Evolutionary conservation across 2,888 invertebrate species (phyloP), one percentile per base, ranked within the genome.

Genomic region (Deilephila porcellus): DNA sequence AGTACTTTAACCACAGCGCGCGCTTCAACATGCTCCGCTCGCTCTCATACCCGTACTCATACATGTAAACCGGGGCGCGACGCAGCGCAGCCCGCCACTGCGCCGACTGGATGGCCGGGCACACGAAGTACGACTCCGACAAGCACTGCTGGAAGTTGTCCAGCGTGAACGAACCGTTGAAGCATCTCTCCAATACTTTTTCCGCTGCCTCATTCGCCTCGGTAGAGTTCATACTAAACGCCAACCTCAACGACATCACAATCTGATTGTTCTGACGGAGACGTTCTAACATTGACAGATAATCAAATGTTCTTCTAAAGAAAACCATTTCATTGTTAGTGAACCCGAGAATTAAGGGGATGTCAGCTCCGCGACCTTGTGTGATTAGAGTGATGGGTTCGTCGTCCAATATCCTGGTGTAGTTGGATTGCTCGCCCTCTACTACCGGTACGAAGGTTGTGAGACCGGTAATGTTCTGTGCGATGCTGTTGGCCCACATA

Each of bases 41-140:
- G 1, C 93, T 92, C 60, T 91, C 88, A 71, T 91, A 95, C 14
- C 89, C 85, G 79, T 92, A 95, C 74, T 91, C 86, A 79, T 94
- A 94, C 78, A 94, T 81, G 73, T 90, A 95, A 0, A 91, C 88
- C 0, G 93, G 92, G 19, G 86, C 89, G 1, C 76, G 77, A 0
- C 73, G 73, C 17, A 71, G 32, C 6, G 74, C 71, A 6, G 73
- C 70, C 19, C 82, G 71, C 75, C 74, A 71, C 25, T 76, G 72
- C 0, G 82, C 80, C 25, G 80, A 29, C 32, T 77, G 80, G 0
- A 82, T 11, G 20, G 79, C 77, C 17, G 82, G 79, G 45, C 84
- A 80, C 52, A 73, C 71, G 67, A 82, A 82, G n/a, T 64, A 77
- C 11, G 73, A 56, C 37, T 83, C 81, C 0, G 80, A 71, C 20